phyloP scores from a whole-genome alignment of 2,797 vertebrate genomes.

The Cheirogaleus major region DNA sequence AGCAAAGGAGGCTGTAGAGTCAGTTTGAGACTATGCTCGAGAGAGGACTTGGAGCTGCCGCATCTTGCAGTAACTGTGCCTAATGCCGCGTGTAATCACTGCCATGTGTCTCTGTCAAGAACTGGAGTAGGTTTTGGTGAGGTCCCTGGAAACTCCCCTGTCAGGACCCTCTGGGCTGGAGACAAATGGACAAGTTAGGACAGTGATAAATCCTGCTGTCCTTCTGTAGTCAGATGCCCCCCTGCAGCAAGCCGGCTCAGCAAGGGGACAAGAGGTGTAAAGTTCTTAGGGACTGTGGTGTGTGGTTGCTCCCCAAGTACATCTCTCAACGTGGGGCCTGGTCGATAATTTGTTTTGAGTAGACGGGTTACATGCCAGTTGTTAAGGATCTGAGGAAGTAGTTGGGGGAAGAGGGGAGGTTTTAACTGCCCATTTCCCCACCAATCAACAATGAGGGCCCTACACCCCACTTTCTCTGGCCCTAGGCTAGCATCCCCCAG shows the following conservation, averaged over 20 bases:
- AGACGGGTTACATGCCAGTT: background rate
- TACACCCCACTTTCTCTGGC: background rate
- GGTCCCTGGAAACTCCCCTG: conserved; percentile 28
- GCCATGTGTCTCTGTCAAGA: conserved; percentile 76
- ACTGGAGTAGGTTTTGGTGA: background rate
- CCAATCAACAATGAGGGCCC: background rate
- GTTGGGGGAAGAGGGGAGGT: fast-evolving
- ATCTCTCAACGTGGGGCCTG: background rate
- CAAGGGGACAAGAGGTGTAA: background rate
- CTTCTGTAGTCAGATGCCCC: background rate
- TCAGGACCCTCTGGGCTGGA: conserved; percentile 41
- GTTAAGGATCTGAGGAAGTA: background rate
- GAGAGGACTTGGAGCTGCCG: conserved; percentile 53
- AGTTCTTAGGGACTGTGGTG: background rate
- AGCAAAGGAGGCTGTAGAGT: background rate
- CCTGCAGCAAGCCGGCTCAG: background rate
- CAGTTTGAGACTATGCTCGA: conserved; percentile 48
- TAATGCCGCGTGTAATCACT: conserved; percentile 59
- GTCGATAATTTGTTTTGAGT: background rate
- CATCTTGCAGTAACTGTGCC: conserved; percentile 54
- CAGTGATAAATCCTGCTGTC: background rate
- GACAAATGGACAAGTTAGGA: conserved; percentile 72
- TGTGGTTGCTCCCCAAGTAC: background rate
- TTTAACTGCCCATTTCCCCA: background rate
- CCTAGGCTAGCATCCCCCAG: background rate